Conservation (phyloP, 2,888 invertebrate genomes). For the Dorcus hopei region DNA sequence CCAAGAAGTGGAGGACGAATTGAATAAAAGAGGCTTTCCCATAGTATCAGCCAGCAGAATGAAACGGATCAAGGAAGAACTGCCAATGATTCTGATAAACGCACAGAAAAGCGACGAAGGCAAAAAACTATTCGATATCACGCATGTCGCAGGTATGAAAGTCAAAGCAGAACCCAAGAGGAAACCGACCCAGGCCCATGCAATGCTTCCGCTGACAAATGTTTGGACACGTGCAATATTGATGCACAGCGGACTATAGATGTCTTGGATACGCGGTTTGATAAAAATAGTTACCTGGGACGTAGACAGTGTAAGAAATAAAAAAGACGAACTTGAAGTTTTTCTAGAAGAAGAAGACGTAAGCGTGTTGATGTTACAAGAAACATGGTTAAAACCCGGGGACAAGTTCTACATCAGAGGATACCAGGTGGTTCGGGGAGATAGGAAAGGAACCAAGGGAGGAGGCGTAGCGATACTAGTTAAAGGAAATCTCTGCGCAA, state of each 20-base stretch:
- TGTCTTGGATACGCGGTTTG: conserved; percentile 8
- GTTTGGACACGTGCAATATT: conserved; percentile 7
- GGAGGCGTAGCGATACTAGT: conserved; percentile 18
- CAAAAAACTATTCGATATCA: not conserved
- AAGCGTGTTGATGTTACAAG: not conserved
- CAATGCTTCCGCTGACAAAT: conserved; percentile 12
- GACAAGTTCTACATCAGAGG: not conserved
- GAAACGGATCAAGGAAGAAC: not conserved
- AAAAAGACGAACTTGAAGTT: not conserved
- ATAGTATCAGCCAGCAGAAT: not conserved
- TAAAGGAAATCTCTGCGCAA: not conserved
- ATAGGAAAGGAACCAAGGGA: conserved; percentile 8
- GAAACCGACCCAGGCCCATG: not conserved
- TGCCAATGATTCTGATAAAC: not conserved
- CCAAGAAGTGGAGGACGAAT: not conserved
- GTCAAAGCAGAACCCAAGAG: conserved; percentile 3
- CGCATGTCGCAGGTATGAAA: not conserved
- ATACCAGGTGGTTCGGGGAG: not conserved
- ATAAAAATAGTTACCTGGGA: not conserved
- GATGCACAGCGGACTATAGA: conserved; percentile 2
- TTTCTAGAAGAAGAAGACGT: not conserved
- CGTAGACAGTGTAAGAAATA: not conserved
- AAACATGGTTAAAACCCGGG: not conserved
- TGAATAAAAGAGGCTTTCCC: not conserved
- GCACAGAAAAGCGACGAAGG: no score